Evolutionary conservation across 2,113 vertebrate species (phyloP), one percentile per base, ranked within the genome.

Genomic region (Thryonomys swinderianus): DNA sequence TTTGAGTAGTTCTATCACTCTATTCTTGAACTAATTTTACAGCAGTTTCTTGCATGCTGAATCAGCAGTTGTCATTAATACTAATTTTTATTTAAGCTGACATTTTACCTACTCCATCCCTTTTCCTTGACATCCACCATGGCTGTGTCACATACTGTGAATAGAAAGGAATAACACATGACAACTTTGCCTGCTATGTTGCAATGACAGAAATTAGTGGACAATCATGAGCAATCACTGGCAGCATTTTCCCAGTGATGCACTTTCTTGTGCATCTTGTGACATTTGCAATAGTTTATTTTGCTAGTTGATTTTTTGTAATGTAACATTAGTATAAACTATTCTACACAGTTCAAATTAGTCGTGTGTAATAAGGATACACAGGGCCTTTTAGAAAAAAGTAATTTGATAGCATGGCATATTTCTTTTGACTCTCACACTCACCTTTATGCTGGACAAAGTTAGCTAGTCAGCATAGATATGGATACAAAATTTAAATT

Each of bases 321-420:
- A 84, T 55, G 6, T 53, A 91, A 20, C 79, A 5, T 17, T 48
- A 93, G 8, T 89, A 32, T 23, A 95, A 76, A 62, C 45, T 61
- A 67, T 85, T 86, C 96, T 88, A n/a, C 59, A 37, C 23, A 79
- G 20, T 69, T 92, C 17, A 87, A 45, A 90, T 82, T 90, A 92
- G 16, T 48, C 16, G 73, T 48, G 7, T 18, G 32, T 87, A 6
- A 40, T 83, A 61, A 95, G 48, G 42, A 73, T 18, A 82, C 5
- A 64, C 1, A 37, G 5, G 42, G 13, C 5, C 2, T 81, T 95
- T 87, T 76, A 64, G 32, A 59, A 80, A 89, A 10, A 45, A 92
- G 91, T 40, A 10, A 37, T 90, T 84, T 81, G 30, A 11, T 27
- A 79, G 55, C 20, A 79, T 92, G 61, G 14, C 23, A 61, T 7